A percentile compares a stretch with the other conserved stretches of the same genome.
Evolutionary conservation across 2,888 invertebrate genomes (phyloP).

Genomic region (Amaurobius ferox): DNA sequence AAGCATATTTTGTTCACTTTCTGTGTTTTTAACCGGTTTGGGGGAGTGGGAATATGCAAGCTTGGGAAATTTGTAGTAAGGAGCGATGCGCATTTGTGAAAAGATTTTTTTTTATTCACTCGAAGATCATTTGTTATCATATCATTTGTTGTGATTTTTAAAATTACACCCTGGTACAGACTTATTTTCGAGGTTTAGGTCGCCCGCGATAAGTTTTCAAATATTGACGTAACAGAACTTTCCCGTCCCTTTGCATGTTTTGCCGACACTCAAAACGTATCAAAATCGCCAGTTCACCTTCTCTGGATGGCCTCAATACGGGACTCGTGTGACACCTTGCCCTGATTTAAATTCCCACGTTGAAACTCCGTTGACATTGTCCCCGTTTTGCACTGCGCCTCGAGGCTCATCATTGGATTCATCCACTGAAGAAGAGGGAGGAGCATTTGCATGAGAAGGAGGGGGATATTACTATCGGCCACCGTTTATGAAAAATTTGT

Average conservation of each 20-base stretch:
- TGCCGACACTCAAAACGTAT: neutral
- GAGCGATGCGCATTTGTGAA: no score
- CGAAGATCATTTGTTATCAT: no score
- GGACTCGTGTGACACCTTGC: slow-evolving; percentile 53
- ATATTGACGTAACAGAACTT: no score
- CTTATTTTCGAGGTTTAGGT: no score
- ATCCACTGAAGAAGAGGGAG: neutral
- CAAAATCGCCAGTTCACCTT: slow-evolving; percentile 38
- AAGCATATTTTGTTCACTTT: no score
- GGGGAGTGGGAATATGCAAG: no score
- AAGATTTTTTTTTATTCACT: no score
- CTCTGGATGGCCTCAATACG: slow-evolving; percentile 46
- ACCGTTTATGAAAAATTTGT: slow-evolving; percentile 6
- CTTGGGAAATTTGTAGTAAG: no score
- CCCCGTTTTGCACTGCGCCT: slow-evolving; percentile 26
- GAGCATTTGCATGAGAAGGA: neutral
- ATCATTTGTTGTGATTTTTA: no score
- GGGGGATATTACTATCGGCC: neutral
- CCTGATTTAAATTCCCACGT: slow-evolving; percentile 50
- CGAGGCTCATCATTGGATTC: slow-evolving; percentile 4
- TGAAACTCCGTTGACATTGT: slow-evolving; percentile 49
- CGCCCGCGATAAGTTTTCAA: no score
- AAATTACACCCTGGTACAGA: no score
- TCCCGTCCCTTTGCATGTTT: neutral
- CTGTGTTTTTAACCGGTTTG: no score